Conservation (phyloP, 2,113 vertebrate species). For the Passer montanus region DNA sequence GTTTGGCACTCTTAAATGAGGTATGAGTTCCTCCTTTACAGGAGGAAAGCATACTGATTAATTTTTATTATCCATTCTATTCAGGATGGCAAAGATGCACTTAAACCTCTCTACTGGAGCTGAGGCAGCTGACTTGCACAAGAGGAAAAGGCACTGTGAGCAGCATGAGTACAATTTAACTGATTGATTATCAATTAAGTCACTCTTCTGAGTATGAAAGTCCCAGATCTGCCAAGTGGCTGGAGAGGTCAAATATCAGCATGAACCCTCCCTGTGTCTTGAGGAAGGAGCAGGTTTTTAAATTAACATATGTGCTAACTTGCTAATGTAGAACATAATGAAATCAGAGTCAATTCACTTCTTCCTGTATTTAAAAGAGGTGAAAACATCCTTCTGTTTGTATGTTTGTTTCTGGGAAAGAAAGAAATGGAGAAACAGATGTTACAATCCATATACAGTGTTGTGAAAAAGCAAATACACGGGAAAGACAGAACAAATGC, state of each 20-base stretch:
- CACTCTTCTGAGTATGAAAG: slow-evolving; percentile 8
- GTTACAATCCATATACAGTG: neutral
- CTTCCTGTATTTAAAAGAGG: neutral
- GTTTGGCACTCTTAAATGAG: neutral
- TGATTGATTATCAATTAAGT: slow-evolving; percentile 43
- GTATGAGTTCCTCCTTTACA: neutral
- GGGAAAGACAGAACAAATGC: neutral
- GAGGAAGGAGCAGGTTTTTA: neutral
- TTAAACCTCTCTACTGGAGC: neutral
- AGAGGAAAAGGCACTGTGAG: neutral
- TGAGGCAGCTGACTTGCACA: neutral
- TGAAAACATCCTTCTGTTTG: neutral
- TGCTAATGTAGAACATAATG: neutral
- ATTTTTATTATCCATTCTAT: neutral
- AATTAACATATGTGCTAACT: neutral
- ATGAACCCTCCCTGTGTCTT: neutral
- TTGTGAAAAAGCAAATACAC: neutral
- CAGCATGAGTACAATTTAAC: neutral
- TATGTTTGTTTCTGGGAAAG: neutral
- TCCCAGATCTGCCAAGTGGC: slow-evolving; percentile 13
- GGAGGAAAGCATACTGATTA: neutral
- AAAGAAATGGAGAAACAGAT: neutral
- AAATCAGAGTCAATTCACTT: neutral
- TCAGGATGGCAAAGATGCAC: neutral
- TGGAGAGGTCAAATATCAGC: slow-evolving; percentile 32